These are phyloP conservation scores for Conopomorpha cramerella DNA, from an alignment of 1,140 invertebrate species.

Conservation along the genomic window DNA sequence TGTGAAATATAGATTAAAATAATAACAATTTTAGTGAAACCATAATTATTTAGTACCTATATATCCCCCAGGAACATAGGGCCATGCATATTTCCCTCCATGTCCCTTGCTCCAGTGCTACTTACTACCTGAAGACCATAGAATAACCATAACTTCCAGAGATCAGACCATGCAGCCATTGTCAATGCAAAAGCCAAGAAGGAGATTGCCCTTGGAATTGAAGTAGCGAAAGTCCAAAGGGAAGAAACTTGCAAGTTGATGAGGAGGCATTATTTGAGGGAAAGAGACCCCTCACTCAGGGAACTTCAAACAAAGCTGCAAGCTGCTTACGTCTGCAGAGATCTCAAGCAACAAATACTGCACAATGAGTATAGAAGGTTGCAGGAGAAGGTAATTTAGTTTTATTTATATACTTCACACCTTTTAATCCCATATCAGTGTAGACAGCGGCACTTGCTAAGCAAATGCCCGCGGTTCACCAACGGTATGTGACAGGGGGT, in stretches of 20 bases:
- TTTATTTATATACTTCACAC: constrained; percentile 1
- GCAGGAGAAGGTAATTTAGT: constrained; percentile 31
- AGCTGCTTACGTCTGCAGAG: constrained; percentile 36
- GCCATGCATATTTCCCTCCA: too few species aligned
- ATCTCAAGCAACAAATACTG: constrained; percentile 36
- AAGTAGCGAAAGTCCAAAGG: constrained; percentile 23
- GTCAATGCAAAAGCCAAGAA: constrained; percentile 32
- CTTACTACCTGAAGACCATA: too few species aligned
- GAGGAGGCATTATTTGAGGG: constrained; percentile 30
- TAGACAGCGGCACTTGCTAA: too few species aligned
- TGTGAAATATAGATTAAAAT: too few species aligned
- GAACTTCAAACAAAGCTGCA: constrained; percentile 25
- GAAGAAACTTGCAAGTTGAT: constrained; percentile 23
- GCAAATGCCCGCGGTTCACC: too few species aligned
- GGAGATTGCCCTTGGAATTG: constrained; percentile 25
- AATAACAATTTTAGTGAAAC: too few species aligned
- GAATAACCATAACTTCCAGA: too few species aligned
- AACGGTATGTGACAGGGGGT: too few species aligned
- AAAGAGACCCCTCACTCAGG: constrained; percentile 26
- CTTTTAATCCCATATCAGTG: too few species aligned
- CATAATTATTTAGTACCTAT: too few species aligned
- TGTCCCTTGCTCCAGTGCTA: too few species aligned
- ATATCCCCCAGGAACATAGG: too few species aligned
- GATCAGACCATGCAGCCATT: constrained; percentile 44
- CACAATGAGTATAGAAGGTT: constrained; percentile 35